Base-by-base conservation (phyloP, 2,797 vertebrate species). In the Avahi laniger region DNA sequence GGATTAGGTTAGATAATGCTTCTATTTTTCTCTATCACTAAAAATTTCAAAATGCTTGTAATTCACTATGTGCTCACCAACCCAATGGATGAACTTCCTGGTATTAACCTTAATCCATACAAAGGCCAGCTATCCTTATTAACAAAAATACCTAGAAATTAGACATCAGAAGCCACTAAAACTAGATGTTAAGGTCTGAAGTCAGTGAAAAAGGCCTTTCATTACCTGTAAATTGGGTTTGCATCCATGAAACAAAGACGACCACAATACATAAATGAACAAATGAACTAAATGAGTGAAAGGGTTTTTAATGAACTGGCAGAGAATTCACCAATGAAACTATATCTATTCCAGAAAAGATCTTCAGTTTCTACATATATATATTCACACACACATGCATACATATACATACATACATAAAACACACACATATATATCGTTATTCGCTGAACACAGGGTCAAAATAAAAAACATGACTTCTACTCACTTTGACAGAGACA, bases 401-500 rank as follows among this genome's bases (percentile, higher is more conserved):
- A 41, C 5, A 91, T 0, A 72, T 12, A 75, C 28, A 76, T 14
- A 70, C 1, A 73, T 5, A 57, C 54, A 57, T 57, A 57, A 57
- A 57, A 88, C 0, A 86, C 30, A 91, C 7, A 24, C 14, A 54
- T 4, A 48, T 17, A 17, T 41, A 65, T 14, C 26, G 79, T 79
- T 65, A 87, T 63, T 80, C 85, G 43, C 48, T 92, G 48, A 87
- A 88, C 48, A 88, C 0, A 83, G 30, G 18, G 54, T 81, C 28
- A 86, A n/a, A 65, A 43, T 54, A 57, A 83, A 78, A 92, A 97
- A 3, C 1, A 73, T 89, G 0, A 2, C 7, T 80, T 63, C 52
- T 91, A 99, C 99, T 99, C 98, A 99, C 99, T 99, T 99, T 26
- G 99, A 99, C 65, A 99, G 99, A 6, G 99, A 99, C 67, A 99